Percentiles rank a stretch among this genome's conserved stretches.
Conservation (phyloP, 2,888 invertebrate species). For the Masnerella sp. region DNA sequence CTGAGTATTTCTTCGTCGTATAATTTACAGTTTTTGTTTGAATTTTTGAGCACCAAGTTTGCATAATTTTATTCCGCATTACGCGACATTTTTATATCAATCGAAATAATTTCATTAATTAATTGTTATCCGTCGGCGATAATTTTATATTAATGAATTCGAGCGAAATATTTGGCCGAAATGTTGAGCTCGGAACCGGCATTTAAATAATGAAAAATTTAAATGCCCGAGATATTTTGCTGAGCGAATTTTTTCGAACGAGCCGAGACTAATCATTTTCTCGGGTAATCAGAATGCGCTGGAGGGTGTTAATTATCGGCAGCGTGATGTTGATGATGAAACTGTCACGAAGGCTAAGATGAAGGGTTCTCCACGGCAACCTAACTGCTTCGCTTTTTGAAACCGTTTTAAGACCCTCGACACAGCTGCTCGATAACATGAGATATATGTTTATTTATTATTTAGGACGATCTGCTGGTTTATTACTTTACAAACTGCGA, state of each 20-base stretch:
- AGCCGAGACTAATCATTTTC: conserved; percentile 47
- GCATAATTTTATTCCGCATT: too few relatives aligned
- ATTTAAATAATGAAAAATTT: not conserved
- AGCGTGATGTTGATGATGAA: conserved; percentile 49
- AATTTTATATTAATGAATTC: too few relatives aligned
- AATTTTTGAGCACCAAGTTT: too few relatives aligned
- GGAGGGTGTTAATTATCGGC: conserved; percentile 57
- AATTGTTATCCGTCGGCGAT: too few relatives aligned
- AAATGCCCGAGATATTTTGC: conserved; percentile 16
- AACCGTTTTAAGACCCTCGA: conserved; percentile 38
- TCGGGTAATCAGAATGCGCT: conserved; percentile 43
- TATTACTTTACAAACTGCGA: too few relatives aligned
- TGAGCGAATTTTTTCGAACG: conserved; percentile 6
- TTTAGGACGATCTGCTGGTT: too few relatives aligned
- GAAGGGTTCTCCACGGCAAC: conserved; percentile 40
- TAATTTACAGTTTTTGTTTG: too few relatives aligned
- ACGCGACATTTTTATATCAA: too few relatives aligned
- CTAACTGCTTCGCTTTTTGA: conserved; percentile 33
- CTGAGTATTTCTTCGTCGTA: too few relatives aligned
- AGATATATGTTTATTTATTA: too few relatives aligned
- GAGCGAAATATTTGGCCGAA: too few relatives aligned
- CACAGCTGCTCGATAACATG: conserved; percentile 5
- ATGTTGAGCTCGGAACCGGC: not conserved
- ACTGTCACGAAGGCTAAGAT: conserved; percentile 50
- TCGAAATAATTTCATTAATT: too few relatives aligned